Percentiles rank a stretch among this genome's conserved stretches.
phyloP scores from a whole-genome alignment of 1,140 invertebrate species.

The Cyclina sinensis region DNA sequence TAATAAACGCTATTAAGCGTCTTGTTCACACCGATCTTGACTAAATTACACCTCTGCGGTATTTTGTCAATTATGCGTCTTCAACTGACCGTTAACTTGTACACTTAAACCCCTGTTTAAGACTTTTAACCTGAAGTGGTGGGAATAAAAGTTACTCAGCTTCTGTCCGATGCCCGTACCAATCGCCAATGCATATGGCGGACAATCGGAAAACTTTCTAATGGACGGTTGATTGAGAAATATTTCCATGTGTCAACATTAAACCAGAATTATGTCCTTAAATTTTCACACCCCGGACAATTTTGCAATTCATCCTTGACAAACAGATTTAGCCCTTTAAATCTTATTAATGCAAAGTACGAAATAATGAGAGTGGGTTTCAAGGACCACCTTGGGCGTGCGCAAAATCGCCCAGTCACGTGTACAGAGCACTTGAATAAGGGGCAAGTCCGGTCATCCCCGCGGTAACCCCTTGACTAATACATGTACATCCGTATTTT shows the following conservation, averaged over 20 bases:
- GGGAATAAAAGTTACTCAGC: background rate
- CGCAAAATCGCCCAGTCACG: constrained; percentile 26
- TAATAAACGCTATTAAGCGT: background rate
- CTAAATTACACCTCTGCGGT: constrained; percentile 5
- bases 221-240: constrained; percentile 37
- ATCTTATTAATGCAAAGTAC: constrained; percentile 26
- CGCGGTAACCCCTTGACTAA: no score
- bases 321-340: background rate
- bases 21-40: background rate
- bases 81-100: background rate
- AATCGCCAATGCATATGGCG: constrained; percentile 1
- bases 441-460: background rate
- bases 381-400: constrained; percentile 45
- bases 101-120: constrained; percentile 3
- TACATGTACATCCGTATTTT: background rate
- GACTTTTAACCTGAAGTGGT: background rate
- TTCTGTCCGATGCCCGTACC: constrained; percentile 27
- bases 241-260: constrained; percentile 30
- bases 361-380: constrained; percentile 1
- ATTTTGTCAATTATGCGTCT: constrained; percentile 21
- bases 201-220: background rate
- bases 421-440: constrained; percentile 19
- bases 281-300: background rate
- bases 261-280: constrained; percentile 31
- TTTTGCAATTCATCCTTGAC: background rate